Percentiles rank a stretch among this genome's conserved stretches.
phyloP scores from a whole-genome alignment of 2,888 invertebrate genomes.

The Lysandra coridon region DNA sequence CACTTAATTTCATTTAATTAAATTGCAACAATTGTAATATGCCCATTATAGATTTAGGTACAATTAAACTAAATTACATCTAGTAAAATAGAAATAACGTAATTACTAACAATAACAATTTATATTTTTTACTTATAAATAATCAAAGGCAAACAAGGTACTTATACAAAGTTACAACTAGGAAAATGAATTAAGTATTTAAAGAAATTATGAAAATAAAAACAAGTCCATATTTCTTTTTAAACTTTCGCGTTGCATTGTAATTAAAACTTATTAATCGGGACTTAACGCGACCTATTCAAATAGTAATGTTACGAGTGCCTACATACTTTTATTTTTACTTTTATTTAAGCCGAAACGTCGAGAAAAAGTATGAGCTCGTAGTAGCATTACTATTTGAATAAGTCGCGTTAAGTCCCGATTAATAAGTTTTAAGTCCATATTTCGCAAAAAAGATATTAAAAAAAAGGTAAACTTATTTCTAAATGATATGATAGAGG shows the following conservation, averaged over 20 bases:
- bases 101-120: constrained; percentile 1
- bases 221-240: background rate
- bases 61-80: background rate
- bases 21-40: background rate
- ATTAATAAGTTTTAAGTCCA: background rate
- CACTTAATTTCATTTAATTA: background rate
- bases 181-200: background rate
- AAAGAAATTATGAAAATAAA: background rate
- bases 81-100: background rate
- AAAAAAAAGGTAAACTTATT: background rate
- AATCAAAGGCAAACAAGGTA: background rate
- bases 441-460: background rate
- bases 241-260: too few species aligned
- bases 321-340: too few species aligned
- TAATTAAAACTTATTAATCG: too few species aligned
- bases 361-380: too few species aligned
- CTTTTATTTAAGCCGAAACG: too few species aligned
- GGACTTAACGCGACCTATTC: too few species aligned
- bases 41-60: background rate
- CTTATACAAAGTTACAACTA: background rate
- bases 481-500: background rate
- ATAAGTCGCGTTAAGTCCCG: too few species aligned
- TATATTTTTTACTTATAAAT: background rate
- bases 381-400: too few species aligned
- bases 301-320: too few species aligned